Percentiles rank a stretch among this genome's conserved stretches.
phyloP scores from a whole-genome alignment of 2,888 invertebrate species.

The Apodemia zela region DNA sequence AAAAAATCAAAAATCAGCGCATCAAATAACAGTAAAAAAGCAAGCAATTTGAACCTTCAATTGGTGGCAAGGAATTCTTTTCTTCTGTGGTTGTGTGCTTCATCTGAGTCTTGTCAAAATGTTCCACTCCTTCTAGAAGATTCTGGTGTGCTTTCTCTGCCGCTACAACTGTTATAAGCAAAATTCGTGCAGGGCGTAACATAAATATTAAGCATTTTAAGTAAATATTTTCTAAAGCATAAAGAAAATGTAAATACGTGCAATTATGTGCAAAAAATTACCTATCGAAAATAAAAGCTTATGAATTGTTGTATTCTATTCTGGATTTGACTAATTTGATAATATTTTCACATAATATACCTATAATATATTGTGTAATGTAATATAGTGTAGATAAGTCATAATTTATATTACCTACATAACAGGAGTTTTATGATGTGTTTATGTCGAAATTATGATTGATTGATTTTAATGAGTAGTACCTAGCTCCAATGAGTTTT shows the following conservation, averaged over 20 bases:
- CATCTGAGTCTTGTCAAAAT: conserved; percentile 86
- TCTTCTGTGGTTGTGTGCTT: conserved; percentile 87
- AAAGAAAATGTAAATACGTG: conserved; percentile 15
- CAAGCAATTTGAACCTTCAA: conserved; percentile 79
- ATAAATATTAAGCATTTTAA: conserved; percentile 41
- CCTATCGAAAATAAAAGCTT: background rate
- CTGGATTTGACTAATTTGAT: background rate
- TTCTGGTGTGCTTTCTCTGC: conserved; percentile 87
- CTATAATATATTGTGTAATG: too few relatives aligned
- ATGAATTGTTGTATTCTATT: background rate
- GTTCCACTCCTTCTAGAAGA: conserved; percentile 85
- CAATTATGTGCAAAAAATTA: background rate
- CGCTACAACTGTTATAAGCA: conserved; percentile 82
- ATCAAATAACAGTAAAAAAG: conserved; percentile 27
- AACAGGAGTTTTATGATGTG: too few relatives aligned
- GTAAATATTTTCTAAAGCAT: conserved; percentile 22
- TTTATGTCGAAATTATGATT: too few relatives aligned
- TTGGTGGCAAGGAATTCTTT: conserved; percentile 87
- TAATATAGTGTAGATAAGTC: too few relatives aligned
- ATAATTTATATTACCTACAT: too few relatives aligned
- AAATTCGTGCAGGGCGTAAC: conserved; percentile 57
- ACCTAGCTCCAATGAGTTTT: too few relatives aligned
- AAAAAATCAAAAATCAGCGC: conserved; percentile 18
- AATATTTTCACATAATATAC: too few relatives aligned
- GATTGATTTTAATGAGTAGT: too few relatives aligned